Percentiles rank a stretch among this genome's conserved stretches.
phyloP scores from a whole-genome alignment of 2,113 vertebrate species.

The Herpetotheres cachinnans region DNA sequence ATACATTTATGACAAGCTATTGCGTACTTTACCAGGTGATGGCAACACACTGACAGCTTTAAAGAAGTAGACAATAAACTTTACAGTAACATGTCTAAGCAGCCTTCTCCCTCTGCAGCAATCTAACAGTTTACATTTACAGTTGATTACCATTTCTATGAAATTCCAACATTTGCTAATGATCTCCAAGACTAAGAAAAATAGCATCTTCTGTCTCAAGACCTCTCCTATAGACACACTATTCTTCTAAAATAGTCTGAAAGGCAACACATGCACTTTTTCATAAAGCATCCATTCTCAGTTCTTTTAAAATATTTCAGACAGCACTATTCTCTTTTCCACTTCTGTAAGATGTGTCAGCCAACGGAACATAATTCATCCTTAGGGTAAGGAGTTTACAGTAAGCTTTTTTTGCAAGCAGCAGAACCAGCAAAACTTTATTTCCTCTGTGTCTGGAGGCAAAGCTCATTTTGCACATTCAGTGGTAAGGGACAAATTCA shows the following conservation, averaged over 20 bases:
- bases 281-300: not conserved
- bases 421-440: not conserved
- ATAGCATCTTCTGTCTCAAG: not conserved
- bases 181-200: not conserved
- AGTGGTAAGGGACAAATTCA: not conserved
- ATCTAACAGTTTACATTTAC: not conserved
- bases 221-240: not conserved
- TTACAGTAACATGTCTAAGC: not conserved
- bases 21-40: not conserved
- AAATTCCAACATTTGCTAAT: not conserved
- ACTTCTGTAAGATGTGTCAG: not conserved
- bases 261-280: not conserved
- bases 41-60: not conserved
- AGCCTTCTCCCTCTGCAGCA: not conserved
- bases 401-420: not conserved
- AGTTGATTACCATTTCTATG: not conserved
- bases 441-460: not conserved
- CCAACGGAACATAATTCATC: not conserved
- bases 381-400: not conserved
- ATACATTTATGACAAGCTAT: not conserved
- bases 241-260: not conserved
- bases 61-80: not conserved
- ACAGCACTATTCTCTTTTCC: not conserved
- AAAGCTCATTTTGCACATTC: not conserved
- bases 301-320: not conserved